phyloP scores from a whole-genome alignment of 1,140 invertebrate species.

The Arctopsyche grandis region DNA sequence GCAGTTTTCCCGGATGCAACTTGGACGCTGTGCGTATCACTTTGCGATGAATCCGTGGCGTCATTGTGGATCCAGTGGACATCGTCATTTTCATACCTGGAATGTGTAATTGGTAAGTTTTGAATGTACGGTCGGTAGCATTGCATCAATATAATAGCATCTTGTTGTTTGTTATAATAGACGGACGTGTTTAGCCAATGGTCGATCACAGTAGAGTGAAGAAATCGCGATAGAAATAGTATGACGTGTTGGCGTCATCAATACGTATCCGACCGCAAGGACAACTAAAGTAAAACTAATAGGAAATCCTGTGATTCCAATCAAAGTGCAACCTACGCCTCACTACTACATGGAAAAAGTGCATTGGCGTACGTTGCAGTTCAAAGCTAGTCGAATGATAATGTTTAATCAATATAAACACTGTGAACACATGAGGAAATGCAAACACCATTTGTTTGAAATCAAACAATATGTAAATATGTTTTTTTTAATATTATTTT shows the following conservation, averaged over 20 bases:
- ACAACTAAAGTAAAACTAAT: conserved; percentile 8
- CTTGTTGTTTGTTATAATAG: not conserved
- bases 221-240: conserved; percentile 24
- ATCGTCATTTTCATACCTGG: conserved; percentile 76
- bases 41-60: conserved; percentile 70
- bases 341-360: not conserved
- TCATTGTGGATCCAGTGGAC: conserved; percentile 72
- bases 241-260: conserved; percentile 19
- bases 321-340: conserved; percentile 24
- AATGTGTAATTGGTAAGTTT: conserved; percentile 55
- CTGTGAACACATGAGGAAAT: no score
- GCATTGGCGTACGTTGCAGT: not conserved
- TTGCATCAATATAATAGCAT: no score
- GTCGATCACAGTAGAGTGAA: not conserved
- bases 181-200: not conserved
- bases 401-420: no score
- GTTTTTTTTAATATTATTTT: no score
- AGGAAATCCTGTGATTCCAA: conserved; percentile 32
- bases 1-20: conserved; percentile 67
- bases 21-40: conserved; percentile 66
- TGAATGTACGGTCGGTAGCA: no score
- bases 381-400: not conserved
- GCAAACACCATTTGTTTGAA: no score
- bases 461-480: no score
- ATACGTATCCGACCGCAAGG: not conserved